phyloP scores from a whole-genome alignment of 2,888 invertebrate genomes.

The Amaurobius ferox region DNA sequence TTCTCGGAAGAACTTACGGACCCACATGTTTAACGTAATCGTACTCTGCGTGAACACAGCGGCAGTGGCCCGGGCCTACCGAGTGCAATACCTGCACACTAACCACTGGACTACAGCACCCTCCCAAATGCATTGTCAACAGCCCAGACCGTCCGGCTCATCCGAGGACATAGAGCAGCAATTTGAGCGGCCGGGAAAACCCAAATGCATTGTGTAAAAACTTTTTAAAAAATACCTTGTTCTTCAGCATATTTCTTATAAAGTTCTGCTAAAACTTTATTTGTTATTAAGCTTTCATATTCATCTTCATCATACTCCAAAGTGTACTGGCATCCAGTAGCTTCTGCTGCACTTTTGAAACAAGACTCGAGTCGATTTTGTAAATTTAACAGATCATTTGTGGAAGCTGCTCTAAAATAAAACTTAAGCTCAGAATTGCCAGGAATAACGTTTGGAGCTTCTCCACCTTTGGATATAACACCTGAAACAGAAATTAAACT shows the following conservation, averaged over 20 bases:
- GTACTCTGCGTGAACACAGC: too few relatives aligned
- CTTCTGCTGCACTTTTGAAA: conserved; percentile 75
- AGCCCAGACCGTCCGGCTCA: too few relatives aligned
- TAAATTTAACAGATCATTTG: conserved; percentile 75
- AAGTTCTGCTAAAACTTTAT: conserved; percentile 75
- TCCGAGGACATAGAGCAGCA: too few relatives aligned
- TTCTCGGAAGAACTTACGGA: too few relatives aligned
- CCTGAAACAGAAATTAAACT: conserved; percentile 61
- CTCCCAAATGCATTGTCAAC: too few relatives aligned
- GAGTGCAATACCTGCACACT: too few relatives aligned
- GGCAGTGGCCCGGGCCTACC: too few relatives aligned
- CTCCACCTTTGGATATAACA: conserved; percentile 74
- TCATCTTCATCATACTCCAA: conserved; percentile 22
- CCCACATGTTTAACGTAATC: too few relatives aligned
- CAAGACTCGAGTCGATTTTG: conserved; percentile 74
- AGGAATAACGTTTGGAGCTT: conserved; percentile 74
- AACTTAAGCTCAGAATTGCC: conserved; percentile 75
- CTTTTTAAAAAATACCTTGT: conserved; percentile 75
- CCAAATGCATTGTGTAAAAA: too few relatives aligned
- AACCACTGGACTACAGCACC: too few relatives aligned
- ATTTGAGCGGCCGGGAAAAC: too few relatives aligned
- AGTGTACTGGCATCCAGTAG: conserved; percentile 68
- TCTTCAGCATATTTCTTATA: conserved; percentile 75
- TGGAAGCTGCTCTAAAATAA: conserved; percentile 75
- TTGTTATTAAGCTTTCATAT: conserved; percentile 75